These are phyloP conservation scores for Pseudochromis fuscus DNA, from an alignment of 2,797 vertebrate genomes.

Conservation along the genomic window DNA sequence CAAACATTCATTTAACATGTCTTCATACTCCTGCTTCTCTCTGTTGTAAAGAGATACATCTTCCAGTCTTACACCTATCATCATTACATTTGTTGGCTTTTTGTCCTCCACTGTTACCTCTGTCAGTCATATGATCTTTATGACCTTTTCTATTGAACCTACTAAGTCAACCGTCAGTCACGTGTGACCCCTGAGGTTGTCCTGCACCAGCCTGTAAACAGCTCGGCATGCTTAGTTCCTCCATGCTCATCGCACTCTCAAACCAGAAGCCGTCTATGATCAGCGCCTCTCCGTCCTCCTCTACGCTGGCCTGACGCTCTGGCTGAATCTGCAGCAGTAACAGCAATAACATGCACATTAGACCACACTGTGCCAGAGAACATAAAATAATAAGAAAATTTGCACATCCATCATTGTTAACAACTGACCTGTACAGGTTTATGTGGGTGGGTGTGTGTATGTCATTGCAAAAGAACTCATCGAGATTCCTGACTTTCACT, in stretches of 20 bases:
- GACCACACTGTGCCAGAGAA: constrained; percentile 24
- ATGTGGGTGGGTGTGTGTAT: background rate
- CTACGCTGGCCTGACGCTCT: constrained; percentile 39
- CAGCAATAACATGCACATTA: constrained; percentile 48
- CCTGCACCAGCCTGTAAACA: constrained; percentile 34
- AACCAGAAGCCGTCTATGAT: constrained; percentile 76
- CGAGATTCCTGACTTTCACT: background rate
- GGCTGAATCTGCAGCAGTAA: constrained; percentile 49
- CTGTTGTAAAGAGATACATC: constrained; percentile 1
- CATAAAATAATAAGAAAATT: constrained; percentile 52
- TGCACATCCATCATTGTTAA: constrained; percentile 24
- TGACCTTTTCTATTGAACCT: constrained; percentile 37
- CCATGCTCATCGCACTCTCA: constrained; percentile 51
- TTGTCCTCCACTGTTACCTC: constrained; percentile 40
- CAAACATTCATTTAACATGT: background rate
- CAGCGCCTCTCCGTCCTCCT: constrained; percentile 64
- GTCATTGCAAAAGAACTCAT: background rate
- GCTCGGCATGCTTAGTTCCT: constrained; percentile 61
- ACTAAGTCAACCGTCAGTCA: constrained; percentile 52
- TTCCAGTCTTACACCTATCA: constrained; percentile 16
- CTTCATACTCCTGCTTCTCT: background rate
- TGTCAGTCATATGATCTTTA: constrained; percentile 30
- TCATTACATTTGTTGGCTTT: constrained; percentile 24
- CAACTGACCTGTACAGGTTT: background rate
- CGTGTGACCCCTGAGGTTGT: constrained; percentile 5